A percentile compares a stretch with the other conserved stretches of the same genome.
Conservation (phyloP, 2,113 vertebrate species). For the Tiliqua scincoides region DNA sequence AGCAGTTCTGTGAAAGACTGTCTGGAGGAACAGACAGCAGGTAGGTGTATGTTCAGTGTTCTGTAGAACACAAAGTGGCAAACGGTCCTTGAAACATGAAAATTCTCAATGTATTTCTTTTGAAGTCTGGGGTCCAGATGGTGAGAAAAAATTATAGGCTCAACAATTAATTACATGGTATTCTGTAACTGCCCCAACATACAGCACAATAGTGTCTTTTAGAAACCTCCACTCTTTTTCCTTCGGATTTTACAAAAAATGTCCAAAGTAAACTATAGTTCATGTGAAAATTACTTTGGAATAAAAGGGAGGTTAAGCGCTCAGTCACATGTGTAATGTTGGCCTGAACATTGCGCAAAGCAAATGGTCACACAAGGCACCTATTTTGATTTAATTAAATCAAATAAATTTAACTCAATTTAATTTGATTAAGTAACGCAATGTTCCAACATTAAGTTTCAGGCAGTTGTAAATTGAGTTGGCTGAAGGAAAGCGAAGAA, state of each 20-base stretch:
- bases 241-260: background rate
- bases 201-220: background rate
- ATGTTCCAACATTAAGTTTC: too few species aligned
- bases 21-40: background rate
- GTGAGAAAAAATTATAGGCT: slow-evolving; percentile 27
- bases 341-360: background rate
- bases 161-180: slow-evolving; percentile 28
- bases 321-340: too few species aligned
- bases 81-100: background rate
- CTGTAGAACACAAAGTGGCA: slow-evolving; percentile 24
- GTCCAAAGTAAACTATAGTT: background rate
- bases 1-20: slow-evolving; percentile 10
- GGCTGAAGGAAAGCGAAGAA: too few species aligned
- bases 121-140: slow-evolving; percentile 36
- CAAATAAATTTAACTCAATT: too few species aligned
- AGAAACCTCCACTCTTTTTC: background rate
- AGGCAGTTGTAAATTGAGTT: too few species aligned
- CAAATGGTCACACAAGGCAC: background rate
- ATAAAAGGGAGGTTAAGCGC: too few species aligned
- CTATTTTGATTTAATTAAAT: too few species aligned
- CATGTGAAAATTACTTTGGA: background rate
- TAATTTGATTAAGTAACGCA: too few species aligned
- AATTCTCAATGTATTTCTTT: background rate
- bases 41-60: background rate
- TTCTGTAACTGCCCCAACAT: slow-evolving; percentile 2